Evolutionary conservation across 2,113 vertebrate species (phyloP), one percentile per base, ranked within the genome.

Genomic region (Aspidoscelis tigris): DNA sequence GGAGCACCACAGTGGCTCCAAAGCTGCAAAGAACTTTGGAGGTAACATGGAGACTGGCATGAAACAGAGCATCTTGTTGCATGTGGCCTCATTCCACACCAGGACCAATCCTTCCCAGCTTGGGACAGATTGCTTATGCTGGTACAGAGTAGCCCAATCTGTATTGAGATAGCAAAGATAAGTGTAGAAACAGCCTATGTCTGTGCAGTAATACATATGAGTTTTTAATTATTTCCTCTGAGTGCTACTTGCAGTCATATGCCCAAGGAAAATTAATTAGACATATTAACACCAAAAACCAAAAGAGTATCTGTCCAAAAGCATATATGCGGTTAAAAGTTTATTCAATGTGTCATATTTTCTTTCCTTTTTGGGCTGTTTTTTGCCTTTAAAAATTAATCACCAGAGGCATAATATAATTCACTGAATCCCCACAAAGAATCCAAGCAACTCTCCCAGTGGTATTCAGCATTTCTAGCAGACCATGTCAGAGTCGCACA

Each of bases 391-490:
- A 12, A 86, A 85, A 93, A 71, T 50, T 43, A 44, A 86, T 91
- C 83, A 87, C 71, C 73, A 88, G 79, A 86, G 72, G 39, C 87
- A 89, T 92, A 95, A 95, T 95, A 65, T 75, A 82, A 82, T 82
- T 82, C 94, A 92, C 77, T 87, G 88, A 94, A 93, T 93, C 94
- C 95, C 93, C 78, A 76, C 50, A 61, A 88, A 92, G 92, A 95
- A 91, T 95, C 92, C 92, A 92, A 93, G 91, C 68, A 88, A 86
- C 80, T 88, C 96, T 95, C 95, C 94, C 85, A 92, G 93, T 94
- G 94, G 92, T 93, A 83, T 90, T 84, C n/a, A 0, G 16, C 83
- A 76, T 81, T 86, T 93, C 90, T 86, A 82, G 93, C 94, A 94
- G 93, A 93, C 95, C 89, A 43, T 94, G 95, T 96, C 96, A 95